Evolutionary conservation across 2,113 vertebrate species (phyloP), one percentile per base, ranked within the genome.

Genomic region (Zosterops lateralis): DNA sequence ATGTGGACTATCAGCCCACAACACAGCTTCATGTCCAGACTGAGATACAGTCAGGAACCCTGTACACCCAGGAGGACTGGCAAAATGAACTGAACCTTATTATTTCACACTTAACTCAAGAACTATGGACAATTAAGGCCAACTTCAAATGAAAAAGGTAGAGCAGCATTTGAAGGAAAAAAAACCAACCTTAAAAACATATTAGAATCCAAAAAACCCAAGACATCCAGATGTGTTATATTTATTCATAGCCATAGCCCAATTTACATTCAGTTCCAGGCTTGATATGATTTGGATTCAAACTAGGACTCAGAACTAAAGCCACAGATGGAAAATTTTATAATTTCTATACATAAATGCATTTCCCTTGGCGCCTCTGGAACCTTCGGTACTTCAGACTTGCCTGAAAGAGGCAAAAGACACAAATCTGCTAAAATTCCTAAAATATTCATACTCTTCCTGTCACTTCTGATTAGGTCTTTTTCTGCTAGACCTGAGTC

Each of bases 211-310:
- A 82, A 57, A 38, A 42, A 91, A 32, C 3, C 32, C 22, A 68
- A 19, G 48, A 38, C 6, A 45, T 36, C 62, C 18, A 85, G 48
- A 26, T 14, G 15, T 48, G 20, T 40, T 62, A 31, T 57, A 79
- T 67, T 87, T 84, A 92, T 92, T 80, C 85, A 79, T 45, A 60
- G 17, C 10, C 73, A 64, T 29, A 44, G 24, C 21, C 6, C 6
- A 94, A 95, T 79, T 96, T 94, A 24, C 32, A 95, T 91, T 87
- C 71, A 62, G 45, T 76, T 90, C 64, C 67, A 83, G 84, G 64
- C 66, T 42, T 73, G 50, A 45, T 36, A 42, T 45, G 77, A 88
- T 92, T 86, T 90, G 67, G 82, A 85, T 90, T 84, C 75, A 76
- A 66, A 38, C 34, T 73, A 70, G 31, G 66, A 72, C 20, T 50